These are phyloP conservation scores for Fistularia tabacaria DNA, from an alignment of 2,797 vertebrate genomes.

Conservation along the genomic window DNA sequence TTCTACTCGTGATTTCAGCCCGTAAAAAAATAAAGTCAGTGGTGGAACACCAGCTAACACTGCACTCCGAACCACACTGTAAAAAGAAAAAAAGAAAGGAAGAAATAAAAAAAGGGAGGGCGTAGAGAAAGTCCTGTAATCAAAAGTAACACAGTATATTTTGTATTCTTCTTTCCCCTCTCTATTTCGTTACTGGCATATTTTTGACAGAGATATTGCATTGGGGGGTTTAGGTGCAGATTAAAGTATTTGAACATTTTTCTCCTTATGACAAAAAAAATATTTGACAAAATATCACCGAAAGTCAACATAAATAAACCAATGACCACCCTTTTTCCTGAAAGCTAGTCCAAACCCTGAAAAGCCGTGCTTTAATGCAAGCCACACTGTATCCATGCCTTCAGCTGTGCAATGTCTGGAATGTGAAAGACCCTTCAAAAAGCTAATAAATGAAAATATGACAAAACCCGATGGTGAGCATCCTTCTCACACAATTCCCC, in stretches of 20 bases:
- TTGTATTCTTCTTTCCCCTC: neutral
- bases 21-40: no score
- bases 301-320: constrained; percentile 3
- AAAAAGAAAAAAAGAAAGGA: no score
- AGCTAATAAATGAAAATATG: constrained; percentile 45
- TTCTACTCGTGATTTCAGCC: no score
- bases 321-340: constrained; percentile 1
- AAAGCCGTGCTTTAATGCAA: constrained; percentile 15
- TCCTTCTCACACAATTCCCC: constrained; percentile 42
- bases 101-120: no score
- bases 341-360: neutral
- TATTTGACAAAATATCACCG: neutral
- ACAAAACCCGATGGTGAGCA: constrained; percentile 31
- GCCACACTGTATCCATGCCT: constrained; percentile 21
- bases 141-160: no score
- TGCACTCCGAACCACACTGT: no score
- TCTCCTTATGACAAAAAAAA: neutral
- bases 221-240: neutral
- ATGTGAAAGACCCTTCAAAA: constrained; percentile 45
- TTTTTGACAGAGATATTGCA: no score
- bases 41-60: no score
- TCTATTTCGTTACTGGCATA: neutral
- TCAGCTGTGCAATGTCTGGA: constrained; percentile 42
- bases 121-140: no score
- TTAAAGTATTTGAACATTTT: neutral